Evolutionary conservation across 2,888 invertebrate genomes (phyloP).

Genomic region (Margaritifera margaritifera): DNA sequence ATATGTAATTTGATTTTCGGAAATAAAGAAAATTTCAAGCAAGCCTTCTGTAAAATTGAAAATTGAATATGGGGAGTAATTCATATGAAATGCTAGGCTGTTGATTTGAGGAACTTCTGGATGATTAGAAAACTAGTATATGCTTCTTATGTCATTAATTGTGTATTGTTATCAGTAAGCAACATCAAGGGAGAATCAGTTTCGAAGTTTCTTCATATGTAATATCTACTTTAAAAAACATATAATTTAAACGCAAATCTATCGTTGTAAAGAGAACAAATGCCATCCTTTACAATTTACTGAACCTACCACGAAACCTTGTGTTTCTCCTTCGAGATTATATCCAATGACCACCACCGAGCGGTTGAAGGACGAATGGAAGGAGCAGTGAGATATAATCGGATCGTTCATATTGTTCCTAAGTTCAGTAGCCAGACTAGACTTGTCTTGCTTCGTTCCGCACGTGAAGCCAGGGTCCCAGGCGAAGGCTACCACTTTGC

Average conservation of each 20-base stretch:
- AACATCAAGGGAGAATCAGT: background rate
- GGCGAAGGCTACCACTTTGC: slow-evolving; percentile 55
- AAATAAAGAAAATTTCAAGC: no score
- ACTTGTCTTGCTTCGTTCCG: slow-evolving; percentile 30
- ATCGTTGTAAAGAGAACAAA: background rate
- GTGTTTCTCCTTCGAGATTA: slow-evolving; percentile 48
- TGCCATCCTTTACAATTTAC: background rate
- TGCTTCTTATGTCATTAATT: background rate
- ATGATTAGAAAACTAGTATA: background rate
- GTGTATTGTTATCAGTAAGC: background rate
- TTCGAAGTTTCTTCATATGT: background rate
- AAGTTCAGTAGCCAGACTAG: slow-evolving; percentile 45
- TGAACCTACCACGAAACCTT: slow-evolving; percentile 49
- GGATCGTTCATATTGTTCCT: slow-evolving; percentile 39
- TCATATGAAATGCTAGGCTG: no score
- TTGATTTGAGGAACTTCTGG: background rate
- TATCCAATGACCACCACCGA: slow-evolving; percentile 63
- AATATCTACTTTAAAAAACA: no score
- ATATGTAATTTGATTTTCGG: no score
- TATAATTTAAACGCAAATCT: no score
- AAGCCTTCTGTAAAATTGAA: no score
- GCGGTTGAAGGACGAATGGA: slow-evolving; percentile 52
- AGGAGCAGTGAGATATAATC: slow-evolving; percentile 57
- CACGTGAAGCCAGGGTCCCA: slow-evolving; percentile 64
- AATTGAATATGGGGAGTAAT: no score